Conservation (phyloP, 2,113 vertebrate genomes). For the Myiozetetes cayanensis region DNA sequence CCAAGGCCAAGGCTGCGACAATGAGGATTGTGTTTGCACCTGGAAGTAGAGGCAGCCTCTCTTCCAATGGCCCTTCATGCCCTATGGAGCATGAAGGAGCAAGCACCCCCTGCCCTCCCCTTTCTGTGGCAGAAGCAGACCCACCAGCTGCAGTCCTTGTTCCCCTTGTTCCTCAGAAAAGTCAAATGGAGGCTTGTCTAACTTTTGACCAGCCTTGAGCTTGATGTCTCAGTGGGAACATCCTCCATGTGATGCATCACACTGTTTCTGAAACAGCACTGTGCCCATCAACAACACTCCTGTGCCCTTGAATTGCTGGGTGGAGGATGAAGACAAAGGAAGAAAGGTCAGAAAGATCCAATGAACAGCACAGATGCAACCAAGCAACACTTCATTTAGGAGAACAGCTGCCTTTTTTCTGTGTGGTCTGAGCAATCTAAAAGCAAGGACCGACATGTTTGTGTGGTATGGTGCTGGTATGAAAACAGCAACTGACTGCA, state of each 20-base stretch:
- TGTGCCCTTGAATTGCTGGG: neutral
- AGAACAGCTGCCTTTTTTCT: neutral
- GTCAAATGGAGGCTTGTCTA: neutral
- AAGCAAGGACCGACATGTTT: neutral
- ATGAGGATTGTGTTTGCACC: neutral
- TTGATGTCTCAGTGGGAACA: neutral
- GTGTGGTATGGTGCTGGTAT: neutral
- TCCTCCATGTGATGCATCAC: neutral
- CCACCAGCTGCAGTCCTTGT: neutral
- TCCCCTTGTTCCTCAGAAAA: neutral
- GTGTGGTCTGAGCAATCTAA: neutral
- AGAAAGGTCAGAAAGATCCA: neutral
- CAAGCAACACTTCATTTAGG: neutral
- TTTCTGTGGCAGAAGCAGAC: neutral
- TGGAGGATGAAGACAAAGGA: neutral
- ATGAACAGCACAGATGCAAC: neutral
- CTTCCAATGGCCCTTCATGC: fast-evolving
- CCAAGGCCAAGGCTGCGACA: neutral
- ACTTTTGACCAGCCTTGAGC: neutral
- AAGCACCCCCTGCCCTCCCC: neutral
- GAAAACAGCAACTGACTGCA: neutral
- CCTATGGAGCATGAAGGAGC: neutral
- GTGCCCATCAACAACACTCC: neutral
- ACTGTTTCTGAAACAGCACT: neutral
- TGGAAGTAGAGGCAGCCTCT: neutral